Evolutionary conservation across 2,797 vertebrate genomes (phyloP), one percentile per base, ranked within the genome.

Genomic region (Cyclura pinguis): DNA sequence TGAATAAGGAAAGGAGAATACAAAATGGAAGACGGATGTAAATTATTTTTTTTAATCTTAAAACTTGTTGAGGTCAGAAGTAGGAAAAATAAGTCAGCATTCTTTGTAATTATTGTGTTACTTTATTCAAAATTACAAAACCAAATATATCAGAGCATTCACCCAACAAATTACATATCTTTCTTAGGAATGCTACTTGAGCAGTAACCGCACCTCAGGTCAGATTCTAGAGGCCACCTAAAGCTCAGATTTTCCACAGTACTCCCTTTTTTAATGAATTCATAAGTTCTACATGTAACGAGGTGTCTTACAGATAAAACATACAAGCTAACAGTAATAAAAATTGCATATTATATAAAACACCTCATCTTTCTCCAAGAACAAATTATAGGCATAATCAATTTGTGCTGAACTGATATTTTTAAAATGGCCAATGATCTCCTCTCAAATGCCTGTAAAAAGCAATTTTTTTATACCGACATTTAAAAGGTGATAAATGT

Each of bases 1-100:
- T 93, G 87, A 94, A 94, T 93, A 78, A 92, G 93, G 91, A 93
- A 62, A 94, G 91, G 35, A 32, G 20, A 85, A 92, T 92, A 91
- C 87, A 82, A 90, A 47, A 67, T 96, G 93, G 94, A 87, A 94
- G 87, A 86, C 10, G 42, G 76, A 74, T 55, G 84, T 90, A 74
- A 92, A 62, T 92, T 84, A 64, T 3, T 3, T 85, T 90, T 88
- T 38, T 67, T 77, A 89, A 88, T 76, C 1, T 24, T 91, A 92
- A 84, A 52, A 22, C 22, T 62, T 22, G 18, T 62, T 62, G 59
- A 62, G 20, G 59, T 62, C 59, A 62, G 24, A 62, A 62, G 59
- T 20, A 62, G 80, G 82, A 22, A 82, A 55, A 38, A 67, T 67
- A 55, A 16, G 6, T 76, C 22, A 38, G 12, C 1, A 76, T 12